Evolutionary conservation across 1,140 invertebrate genomes (phyloP).

Genomic region (Trachymyrmex cornetzi): DNA sequence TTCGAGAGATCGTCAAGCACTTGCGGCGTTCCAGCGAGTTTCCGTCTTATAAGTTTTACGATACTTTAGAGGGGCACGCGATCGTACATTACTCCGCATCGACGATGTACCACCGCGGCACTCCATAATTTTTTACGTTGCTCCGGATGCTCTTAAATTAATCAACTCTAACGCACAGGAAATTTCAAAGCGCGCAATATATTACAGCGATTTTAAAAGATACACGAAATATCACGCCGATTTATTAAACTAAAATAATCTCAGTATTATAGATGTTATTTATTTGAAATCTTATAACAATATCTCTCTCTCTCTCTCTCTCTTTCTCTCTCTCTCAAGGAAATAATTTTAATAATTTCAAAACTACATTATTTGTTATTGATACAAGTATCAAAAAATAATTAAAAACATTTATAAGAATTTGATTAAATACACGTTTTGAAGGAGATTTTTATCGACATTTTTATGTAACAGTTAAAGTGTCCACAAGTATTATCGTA

Average conservation of each 20-base stretch:
- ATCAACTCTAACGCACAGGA: constrained; percentile 38
- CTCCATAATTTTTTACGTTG: constrained; percentile 57
- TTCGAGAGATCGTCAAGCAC: constrained; percentile 60
- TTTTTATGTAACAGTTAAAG: neutral
- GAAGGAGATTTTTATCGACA: neutral
- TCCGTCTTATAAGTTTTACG: constrained; percentile 57
- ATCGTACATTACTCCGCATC: constrained; percentile 59
- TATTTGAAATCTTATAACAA: neutral
- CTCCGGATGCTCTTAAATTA: constrained; percentile 54
- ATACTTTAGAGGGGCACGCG: constrained; percentile 59
- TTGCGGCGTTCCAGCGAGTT: constrained; percentile 44
- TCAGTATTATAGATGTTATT: neutral
- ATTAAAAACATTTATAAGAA: constrained; percentile 8
- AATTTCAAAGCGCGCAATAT: constrained; percentile 6
- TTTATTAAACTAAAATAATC: constrained; percentile 19
- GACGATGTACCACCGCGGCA: constrained; percentile 45
- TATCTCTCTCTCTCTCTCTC: too few species aligned
- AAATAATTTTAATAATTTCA: neutral
- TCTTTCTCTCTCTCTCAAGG: neutral
- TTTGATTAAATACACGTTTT: neutral
- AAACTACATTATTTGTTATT: constrained; percentile 2
- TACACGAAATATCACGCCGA: neutral
- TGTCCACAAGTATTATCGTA: neutral
- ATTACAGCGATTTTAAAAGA: constrained; percentile 3
- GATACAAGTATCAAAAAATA: neutral